Evolutionary conservation across 2,113 vertebrate species (phyloP).

Genomic region (Gymnobelideus leadbeateri): DNA sequence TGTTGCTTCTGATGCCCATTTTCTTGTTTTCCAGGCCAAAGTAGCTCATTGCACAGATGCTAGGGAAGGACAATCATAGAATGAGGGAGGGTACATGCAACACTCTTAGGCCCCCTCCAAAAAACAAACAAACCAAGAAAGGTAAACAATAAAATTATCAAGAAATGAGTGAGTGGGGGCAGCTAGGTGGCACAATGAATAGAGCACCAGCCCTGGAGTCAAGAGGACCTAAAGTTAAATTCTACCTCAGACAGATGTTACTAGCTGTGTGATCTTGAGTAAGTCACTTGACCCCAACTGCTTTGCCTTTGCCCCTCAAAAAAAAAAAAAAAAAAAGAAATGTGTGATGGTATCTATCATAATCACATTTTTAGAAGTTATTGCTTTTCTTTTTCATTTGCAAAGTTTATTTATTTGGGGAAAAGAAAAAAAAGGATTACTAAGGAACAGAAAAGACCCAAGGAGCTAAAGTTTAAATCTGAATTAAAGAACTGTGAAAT

Average conservation of each 20-base stretch:
- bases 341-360: too few species aligned
- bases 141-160: neutral
- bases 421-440: neutral
- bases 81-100: neutral
- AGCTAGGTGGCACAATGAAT: too few species aligned
- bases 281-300: too few species aligned
- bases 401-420: neutral
- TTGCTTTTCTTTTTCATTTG: neutral
- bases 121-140: neutral
- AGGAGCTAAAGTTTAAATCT: neutral
- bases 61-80: neutral
- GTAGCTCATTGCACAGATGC: neutral
- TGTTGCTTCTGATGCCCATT: too few species aligned
- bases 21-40: neutral
- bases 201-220: too few species aligned
- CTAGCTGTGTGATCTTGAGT: too few species aligned
- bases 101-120: neutral
- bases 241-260: too few species aligned
- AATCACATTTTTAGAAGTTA: neutral
- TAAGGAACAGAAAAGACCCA: neutral
- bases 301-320: too few species aligned
- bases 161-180: neutral
- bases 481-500: too few species aligned
- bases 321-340: too few species aligned
- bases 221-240: too few species aligned